phyloP scores from a whole-genome alignment of 2,113 vertebrate genomes.

The Meleagris gallopavo region DNA sequence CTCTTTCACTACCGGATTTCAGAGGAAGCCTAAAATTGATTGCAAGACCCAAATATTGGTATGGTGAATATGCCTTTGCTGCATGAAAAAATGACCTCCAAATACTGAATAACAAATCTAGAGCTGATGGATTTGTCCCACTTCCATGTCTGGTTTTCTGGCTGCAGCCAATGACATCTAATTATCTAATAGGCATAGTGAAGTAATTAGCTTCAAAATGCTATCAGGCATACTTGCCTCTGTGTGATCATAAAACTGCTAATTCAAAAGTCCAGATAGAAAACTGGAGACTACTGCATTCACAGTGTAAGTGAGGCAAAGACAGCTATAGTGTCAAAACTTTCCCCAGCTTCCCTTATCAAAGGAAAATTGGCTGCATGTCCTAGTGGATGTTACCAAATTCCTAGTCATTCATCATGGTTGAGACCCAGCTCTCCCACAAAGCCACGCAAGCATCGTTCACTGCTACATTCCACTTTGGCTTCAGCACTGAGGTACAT shows the following conservation, averaged over 20 bases:
- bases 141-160: not conserved
- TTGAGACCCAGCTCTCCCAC: not conserved
- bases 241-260: not conserved
- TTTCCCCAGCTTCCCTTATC: not conserved
- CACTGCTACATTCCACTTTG: not conserved
- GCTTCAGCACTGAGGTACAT: constrained; percentile 35
- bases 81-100: not conserved
- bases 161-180: not conserved
- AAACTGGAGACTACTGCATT: not conserved
- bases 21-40: not conserved
- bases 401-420: not conserved
- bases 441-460: not conserved
- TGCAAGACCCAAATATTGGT: not conserved
- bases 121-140: not conserved
- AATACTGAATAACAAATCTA: not conserved
- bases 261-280: not conserved
- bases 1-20: not conserved
- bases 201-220: constrained; percentile 7
- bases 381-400: not conserved
- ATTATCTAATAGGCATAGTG: constrained; percentile 16
- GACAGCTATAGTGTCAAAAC: not conserved
- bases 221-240: not conserved
- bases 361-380: not conserved
- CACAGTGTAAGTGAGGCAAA: not conserved
- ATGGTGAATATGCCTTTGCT: not conserved